phyloP scores from a whole-genome alignment of 2,797 vertebrate species.

The Anolis apletophallus region DNA sequence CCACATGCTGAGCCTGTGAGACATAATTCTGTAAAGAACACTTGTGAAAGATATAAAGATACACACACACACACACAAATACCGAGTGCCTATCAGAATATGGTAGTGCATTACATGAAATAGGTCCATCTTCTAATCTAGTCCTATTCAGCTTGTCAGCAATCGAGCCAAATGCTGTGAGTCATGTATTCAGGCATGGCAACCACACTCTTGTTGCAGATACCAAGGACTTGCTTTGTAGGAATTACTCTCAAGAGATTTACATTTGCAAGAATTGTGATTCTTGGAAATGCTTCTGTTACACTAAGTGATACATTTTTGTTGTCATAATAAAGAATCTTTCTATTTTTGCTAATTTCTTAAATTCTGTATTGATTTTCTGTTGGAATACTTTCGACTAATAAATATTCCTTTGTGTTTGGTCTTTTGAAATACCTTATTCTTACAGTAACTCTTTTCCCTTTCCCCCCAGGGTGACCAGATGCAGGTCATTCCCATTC shows the following conservation, averaged over 20 bases:
- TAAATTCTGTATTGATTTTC: conserved; percentile 61
- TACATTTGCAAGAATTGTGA: conserved; percentile 29
- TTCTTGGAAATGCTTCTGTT: conserved; percentile 25
- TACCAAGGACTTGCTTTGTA: no score
- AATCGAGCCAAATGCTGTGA: no score
- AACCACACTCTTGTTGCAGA: background rate
- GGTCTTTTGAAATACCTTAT: conserved; percentile 63
- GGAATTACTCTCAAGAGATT: conserved; percentile 51
- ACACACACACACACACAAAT: background rate
- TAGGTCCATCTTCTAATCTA: background rate
- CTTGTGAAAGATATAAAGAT: background rate
- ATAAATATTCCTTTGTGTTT: conserved; percentile 64
- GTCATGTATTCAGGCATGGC: background rate
- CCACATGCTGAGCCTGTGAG: background rate
- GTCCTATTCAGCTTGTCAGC: background rate
- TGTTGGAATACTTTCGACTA: conserved; percentile 67
- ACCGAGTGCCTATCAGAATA: background rate
- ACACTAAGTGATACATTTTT: conserved; percentile 61
- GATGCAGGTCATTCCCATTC: conserved; percentile 93
- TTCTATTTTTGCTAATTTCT: conserved; percentile 56
- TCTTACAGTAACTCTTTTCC: conserved; percentile 74
- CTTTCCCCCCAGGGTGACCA: conserved; percentile 93
- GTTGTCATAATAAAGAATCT: conserved; percentile 52
- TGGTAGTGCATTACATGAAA: background rate
- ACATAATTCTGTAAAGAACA: background rate